Percentiles rank a stretch among this genome's conserved stretches.
phyloP scores from a whole-genome alignment of 2,888 invertebrate species.

The Agrenia bidenticulata region DNA sequence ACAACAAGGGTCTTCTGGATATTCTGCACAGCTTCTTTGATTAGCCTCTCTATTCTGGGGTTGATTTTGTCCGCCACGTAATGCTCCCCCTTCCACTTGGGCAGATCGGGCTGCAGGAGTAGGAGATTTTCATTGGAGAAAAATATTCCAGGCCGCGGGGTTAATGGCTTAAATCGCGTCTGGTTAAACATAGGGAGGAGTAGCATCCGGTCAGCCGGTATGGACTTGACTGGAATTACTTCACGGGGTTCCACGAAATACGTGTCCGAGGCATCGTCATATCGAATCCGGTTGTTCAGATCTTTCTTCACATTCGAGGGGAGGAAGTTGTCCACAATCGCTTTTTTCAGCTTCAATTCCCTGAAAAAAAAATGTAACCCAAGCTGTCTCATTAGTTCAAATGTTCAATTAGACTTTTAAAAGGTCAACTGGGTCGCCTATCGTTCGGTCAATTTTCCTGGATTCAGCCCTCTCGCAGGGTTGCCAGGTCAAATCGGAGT shows the following conservation, averaged over 20 bases:
- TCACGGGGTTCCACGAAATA: constrained; percentile 34
- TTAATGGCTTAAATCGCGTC: constrained; percentile 28
- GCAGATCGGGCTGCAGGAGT: constrained; percentile 38
- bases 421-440: background rate
- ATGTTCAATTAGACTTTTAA: background rate
- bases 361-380: constrained; percentile 57
- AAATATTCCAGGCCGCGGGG: constrained; percentile 35
- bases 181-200: constrained; percentile 39
- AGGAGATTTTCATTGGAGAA: constrained; percentile 48
- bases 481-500: background rate
- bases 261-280: constrained; percentile 34
- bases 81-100: constrained; percentile 33
- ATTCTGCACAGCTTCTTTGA: constrained; percentile 38
- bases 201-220: constrained; percentile 37
- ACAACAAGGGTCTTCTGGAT: constrained; percentile 39
- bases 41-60: constrained; percentile 38
- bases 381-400: background rate
- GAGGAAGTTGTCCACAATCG: constrained; percentile 87
- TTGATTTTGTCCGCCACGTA: constrained; percentile 39
- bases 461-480: too few relatives aligned
- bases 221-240: constrained; percentile 26
- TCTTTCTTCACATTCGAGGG: constrained; percentile 62
- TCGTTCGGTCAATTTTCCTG: too few relatives aligned
- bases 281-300: constrained; percentile 39
- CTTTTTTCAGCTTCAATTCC: constrained; percentile 83